phyloP scores from a whole-genome alignment of 2,888 invertebrate genomes.

The Mellilla xanthometata region DNA sequence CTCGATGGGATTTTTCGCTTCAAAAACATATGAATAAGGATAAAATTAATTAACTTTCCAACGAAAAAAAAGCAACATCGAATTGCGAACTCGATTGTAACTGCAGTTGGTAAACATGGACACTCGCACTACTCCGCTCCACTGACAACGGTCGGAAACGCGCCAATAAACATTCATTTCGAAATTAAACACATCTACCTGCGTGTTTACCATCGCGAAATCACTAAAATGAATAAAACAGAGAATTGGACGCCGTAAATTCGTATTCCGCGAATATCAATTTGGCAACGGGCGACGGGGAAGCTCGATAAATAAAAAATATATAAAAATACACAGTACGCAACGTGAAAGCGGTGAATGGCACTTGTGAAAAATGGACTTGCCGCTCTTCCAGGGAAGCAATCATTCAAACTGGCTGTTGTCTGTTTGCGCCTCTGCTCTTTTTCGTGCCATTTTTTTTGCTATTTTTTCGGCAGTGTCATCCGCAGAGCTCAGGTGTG shows the following conservation, averaged over 20 bases:
- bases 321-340: constrained; percentile 75
- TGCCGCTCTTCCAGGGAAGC: constrained; percentile 81
- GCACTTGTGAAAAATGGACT: constrained; percentile 83
- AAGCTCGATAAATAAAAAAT: constrained; percentile 74
- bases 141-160: constrained; percentile 68
- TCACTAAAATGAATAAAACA: constrained; percentile 82
- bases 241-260: constrained; percentile 72
- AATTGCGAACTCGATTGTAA: constrained; percentile 41
- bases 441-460: constrained; percentile 72
- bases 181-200: constrained; percentile 81
- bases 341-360: constrained; percentile 80
- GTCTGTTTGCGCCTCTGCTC: constrained; percentile 80
- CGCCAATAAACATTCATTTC: constrained; percentile 79
- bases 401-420: constrained; percentile 82
- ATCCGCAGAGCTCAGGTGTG: constrained; percentile 79
- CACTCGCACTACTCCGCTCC: constrained; percentile 42
- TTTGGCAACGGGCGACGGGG: constrained; percentile 61
- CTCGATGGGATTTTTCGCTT: no score
- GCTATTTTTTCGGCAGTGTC: constrained; percentile 74
- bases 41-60: constrained; percentile 11
- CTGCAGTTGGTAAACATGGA: constrained; percentile 46
- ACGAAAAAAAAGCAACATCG: constrained; percentile 30
- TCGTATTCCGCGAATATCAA: constrained; percentile 77
- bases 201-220: constrained; percentile 77
- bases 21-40: background rate